A percentile compares a stretch with the other conserved stretches of the same genome.
These are phyloP conservation scores for Ormyrus pomaceus DNA, from an alignment of 2,888 invertebrate genomes.

Conservation along the genomic window DNA sequence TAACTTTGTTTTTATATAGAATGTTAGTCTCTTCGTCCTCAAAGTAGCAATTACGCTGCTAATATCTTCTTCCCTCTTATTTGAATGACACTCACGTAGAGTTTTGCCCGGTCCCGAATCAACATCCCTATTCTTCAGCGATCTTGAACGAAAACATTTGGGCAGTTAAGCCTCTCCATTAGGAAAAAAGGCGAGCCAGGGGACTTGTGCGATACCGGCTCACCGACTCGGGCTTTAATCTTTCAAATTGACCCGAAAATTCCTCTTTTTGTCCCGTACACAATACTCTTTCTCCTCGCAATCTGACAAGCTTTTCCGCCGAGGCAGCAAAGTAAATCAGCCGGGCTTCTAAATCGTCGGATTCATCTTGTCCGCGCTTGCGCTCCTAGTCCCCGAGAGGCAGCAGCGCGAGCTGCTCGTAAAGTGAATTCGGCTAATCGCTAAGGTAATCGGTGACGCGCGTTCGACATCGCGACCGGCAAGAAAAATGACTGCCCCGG, in stretches of 20 bases:
- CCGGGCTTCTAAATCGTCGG: conserved; percentile 13
- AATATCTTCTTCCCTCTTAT: no score
- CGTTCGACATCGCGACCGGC: not conserved
- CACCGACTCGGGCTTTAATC: conserved; percentile 39
- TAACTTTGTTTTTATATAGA: no score
- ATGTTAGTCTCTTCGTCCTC: no score
- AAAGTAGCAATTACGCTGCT: no score
- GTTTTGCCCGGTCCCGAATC: no score
- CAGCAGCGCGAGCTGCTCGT: not conserved
- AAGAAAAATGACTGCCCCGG: conserved; percentile 40
- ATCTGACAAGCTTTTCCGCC: conserved; percentile 7
- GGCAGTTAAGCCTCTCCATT: not conserved
- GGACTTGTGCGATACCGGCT: no score
- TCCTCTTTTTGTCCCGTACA: not conserved
- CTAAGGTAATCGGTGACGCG: conserved; percentile 48
- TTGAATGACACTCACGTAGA: no score
- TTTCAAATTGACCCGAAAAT: conserved; percentile 52
- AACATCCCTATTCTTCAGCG: no score
- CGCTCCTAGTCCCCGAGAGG: not conserved
- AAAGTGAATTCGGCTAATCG: conserved; percentile 54
- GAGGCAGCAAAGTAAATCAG: conserved; percentile 18
- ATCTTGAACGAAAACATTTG: conserved; percentile 12
- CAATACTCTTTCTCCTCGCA: not conserved
- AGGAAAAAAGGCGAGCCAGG: not conserved
- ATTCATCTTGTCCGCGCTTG: conserved; percentile 30